These are phyloP conservation scores for Nezara viridula DNA, from an alignment of 2,888 invertebrate genomes.

Conservation along the genomic window DNA sequence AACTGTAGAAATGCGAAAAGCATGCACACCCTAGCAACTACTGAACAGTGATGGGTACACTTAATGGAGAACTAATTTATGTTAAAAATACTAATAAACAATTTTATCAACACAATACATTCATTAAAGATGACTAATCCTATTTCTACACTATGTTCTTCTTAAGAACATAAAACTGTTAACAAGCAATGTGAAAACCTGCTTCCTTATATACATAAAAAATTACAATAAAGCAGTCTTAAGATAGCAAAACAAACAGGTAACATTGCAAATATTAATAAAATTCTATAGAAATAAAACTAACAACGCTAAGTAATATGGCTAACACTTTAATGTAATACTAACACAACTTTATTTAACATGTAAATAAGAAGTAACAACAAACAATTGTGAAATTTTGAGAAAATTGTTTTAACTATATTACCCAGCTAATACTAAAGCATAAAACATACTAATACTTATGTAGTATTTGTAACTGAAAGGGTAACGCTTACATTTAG, in stretches of 20 bases:
- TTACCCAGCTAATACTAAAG: neutral
- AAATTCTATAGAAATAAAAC: neutral
- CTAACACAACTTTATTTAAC: neutral
- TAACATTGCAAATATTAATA: neutral
- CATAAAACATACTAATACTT: neutral
- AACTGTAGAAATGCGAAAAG: neutral
- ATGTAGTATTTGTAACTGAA: neutral
- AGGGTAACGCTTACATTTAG: conserved; percentile 5
- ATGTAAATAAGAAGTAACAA: neutral
- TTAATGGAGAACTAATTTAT: neutral
- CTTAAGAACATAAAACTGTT: neutral
- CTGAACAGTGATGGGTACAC: neutral
- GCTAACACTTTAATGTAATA: neutral
- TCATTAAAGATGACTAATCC: neutral
- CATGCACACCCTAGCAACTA: neutral
- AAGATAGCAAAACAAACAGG: neutral
- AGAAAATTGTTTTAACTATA: neutral
- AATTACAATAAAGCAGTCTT: neutral
- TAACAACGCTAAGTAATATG: neutral
- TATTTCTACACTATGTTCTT: neutral
- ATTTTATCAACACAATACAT: neutral
- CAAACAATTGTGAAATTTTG: neutral
- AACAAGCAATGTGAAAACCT: neutral
- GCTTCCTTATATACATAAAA: neutral
- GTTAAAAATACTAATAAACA: neutral